Base-by-base conservation (phyloP, 2,888 invertebrate genomes). In the Melikaiella ostensackeni region DNA sequence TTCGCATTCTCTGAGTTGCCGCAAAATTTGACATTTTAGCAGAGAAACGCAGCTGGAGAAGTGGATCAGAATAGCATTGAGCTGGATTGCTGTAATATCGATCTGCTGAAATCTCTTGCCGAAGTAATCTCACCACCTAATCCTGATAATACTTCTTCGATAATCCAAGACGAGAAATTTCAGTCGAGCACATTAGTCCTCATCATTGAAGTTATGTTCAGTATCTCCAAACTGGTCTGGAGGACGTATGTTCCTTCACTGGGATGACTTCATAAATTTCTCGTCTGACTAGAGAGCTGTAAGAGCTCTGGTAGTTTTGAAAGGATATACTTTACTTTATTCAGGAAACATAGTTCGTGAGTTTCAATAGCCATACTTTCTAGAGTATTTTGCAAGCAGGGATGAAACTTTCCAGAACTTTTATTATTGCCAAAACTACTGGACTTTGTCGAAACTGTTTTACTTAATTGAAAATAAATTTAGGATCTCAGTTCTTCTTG, bases 301-400 rank as follows among this genome's bases (percentile, higher is more conserved):
- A n/a, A 70, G 70, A 50, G 50, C 21, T 70, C 30, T 30, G 30
- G 50, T 70, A 70, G 70, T 70, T 55, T 33, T 50, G 50, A 55
- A 70, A 70, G 70, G 30, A 70, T 46, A 70, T 70, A 70, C 70
- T 70, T 70, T 70, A 70, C 50, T 70, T 70, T 70, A 70, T 50
- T 70, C 70, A 55, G n/a, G 21, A 46, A 70, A 50, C 70, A 70
- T 50, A 70, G 70, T 50, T 70, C 50, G n/a, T 27, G 50, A 70
- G 66, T 70, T 70, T 70, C 70, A 70, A 70, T 30, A 50, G 70
- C 70, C 30, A 19, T 30, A 21, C n/a, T 55, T 50, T 46, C 50
- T n/a, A 70, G 30, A 50, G 50, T 46, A 50, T 50, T 46, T 55
- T 70, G 50, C 50, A 70, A 50, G 30, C 57, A 57, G 50, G 50